Conservation (phyloP, 2,888 invertebrate genomes). For the Cynaeus angustus region DNA sequence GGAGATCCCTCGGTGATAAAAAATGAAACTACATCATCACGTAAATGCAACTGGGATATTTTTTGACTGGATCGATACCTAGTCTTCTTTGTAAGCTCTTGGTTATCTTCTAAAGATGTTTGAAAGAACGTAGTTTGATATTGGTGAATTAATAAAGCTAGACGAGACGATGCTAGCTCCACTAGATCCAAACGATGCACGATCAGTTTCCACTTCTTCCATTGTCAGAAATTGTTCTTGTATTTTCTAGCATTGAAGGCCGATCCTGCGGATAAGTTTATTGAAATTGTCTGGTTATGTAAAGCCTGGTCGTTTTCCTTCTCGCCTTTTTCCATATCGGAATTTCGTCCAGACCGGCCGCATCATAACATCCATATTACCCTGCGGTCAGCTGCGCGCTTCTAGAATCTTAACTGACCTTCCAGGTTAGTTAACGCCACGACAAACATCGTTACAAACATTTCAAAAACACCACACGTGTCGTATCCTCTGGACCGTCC, state of each 20-base stretch:
- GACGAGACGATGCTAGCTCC: too few species aligned
- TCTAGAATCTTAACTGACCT: conserved; percentile 40
- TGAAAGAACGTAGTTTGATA: too few species aligned
- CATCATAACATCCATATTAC: conserved; percentile 41
- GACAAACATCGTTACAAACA: conserved; percentile 19
- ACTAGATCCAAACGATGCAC: conserved; percentile 4
- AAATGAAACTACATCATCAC: background rate
- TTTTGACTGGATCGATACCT: too few species aligned
- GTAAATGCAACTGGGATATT: too few species aligned
- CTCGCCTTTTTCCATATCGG: conserved; percentile 8
- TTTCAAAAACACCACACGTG: conserved; percentile 37
- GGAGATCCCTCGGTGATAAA: conserved; percentile 36
- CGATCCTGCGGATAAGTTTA: conserved; percentile 49
- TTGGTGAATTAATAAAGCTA: too few species aligned
- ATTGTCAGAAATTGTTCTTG: conserved; percentile 55
- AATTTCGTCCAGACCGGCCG: conserved; percentile 32
- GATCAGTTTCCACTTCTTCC: conserved; percentile 45
- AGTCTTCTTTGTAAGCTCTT: too few species aligned
- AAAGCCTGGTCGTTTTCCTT: conserved; percentile 30
- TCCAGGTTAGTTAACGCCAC: conserved; percentile 40
- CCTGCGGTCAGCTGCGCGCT: conserved; percentile 43
- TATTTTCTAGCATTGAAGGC: conserved; percentile 48
- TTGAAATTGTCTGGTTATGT: conserved; percentile 49
- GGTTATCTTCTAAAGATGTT: too few species aligned
- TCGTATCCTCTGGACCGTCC: conserved; percentile 12